Base-by-base conservation (phyloP, 2,797 vertebrate species). In the Sebastes oblongus region DNA sequence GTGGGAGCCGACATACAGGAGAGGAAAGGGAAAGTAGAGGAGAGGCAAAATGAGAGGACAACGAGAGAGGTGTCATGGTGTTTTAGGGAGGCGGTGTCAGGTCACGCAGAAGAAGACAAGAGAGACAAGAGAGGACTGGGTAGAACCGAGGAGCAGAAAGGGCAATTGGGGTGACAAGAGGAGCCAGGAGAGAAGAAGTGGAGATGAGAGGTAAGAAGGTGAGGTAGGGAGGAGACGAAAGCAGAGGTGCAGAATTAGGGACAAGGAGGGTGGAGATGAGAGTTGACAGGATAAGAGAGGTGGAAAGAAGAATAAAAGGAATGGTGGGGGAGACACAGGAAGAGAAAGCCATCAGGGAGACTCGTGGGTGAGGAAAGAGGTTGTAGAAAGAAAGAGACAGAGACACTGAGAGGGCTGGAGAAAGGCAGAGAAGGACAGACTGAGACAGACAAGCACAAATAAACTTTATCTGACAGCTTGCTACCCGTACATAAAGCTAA, bases 91-190 rank as follows among this genome's bases (percentile, higher is more conserved):
- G 71, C 22, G 13, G 56, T 81, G 82, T 88, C 83, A 84, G 88
- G 76, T 91, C 86, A 89, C 14, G 67, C 83, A 85, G 79, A 91
- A 90, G 82, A 84, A 61, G 80, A 85, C 85, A 61, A 72, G 72
- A 68, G 60, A 81, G 73, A 84, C 66, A 77, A 67, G 77, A 84
- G 81, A 86, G 67, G 66, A 80, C 69, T 56, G 72, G 81, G 68
- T 67, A 80, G 83, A 83, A 67, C 72, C 73, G 72, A 81, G 59
- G 80, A 87, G 81, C 76, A 59, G 56, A 81, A 76, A 90, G 88
- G 88, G 82, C 88, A 91, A 92, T 91, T 92, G 89, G 84, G 88
- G 88, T 93, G 90, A 91, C 80, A 81, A 77, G 81, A 68, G 60
- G 75, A 87, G 83, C 75, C 84, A 58, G 80, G 80, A 83, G 75